Conservation (phyloP, 1,140 invertebrate species). For the Lasioglossum baleicum region DNA sequence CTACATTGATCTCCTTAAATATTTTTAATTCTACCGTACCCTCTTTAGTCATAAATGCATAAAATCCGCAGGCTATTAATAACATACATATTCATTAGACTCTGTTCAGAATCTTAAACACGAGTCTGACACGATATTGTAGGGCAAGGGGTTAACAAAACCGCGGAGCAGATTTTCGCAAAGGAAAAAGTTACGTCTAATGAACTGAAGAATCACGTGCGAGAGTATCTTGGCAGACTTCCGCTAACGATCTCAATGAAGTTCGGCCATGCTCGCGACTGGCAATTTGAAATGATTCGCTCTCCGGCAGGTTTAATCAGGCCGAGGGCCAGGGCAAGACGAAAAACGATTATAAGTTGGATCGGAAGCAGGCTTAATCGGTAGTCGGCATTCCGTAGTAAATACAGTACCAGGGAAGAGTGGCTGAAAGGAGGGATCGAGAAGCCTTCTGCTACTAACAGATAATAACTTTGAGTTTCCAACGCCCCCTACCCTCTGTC, state of each 20-base stretch:
- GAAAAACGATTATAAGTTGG: conserved; percentile 61
- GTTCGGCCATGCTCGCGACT: not conserved
- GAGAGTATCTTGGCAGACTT: not conserved
- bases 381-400: conserved; percentile 34
- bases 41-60: no score
- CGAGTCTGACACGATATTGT: no score
- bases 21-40: no score
- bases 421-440: conserved; percentile 31
- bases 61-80: no score
- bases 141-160: no score
- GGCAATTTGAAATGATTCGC: not conserved
- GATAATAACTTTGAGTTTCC: conserved; percentile 67
- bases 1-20: no score
- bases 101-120: no score
- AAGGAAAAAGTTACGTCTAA: no score
- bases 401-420: conserved; percentile 27
- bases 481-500: not conserved
- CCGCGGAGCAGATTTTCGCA: no score
- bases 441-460: conserved; percentile 61
- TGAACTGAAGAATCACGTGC: no score
- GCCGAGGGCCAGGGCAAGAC: not conserved
- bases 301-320: not conserved
- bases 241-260: no score
- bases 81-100: no score
- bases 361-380: conserved; percentile 40